Base-by-base conservation (phyloP, 2,888 invertebrate genomes). In the Acrobasis consociella region DNA sequence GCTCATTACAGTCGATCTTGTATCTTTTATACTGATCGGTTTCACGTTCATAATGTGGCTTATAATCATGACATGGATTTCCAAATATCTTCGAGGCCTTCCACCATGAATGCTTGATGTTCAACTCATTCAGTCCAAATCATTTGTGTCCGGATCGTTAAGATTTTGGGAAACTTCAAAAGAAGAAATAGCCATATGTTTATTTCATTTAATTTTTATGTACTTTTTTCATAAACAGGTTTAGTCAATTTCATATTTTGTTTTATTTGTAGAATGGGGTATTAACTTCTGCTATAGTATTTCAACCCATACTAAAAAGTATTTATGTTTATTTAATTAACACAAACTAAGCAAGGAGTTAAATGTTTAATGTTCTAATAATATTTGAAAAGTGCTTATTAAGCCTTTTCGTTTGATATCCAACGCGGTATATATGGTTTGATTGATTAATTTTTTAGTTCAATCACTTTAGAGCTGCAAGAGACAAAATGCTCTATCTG, bases 31-130 rank as follows among this genome's bases (percentile, higher is more conserved):
- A 5, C 16, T 78, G 0, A 31, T 78, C 0, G 70, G 72, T 51
- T 80, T 82, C 37, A 72, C 81, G 2, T 85, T 83, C 58, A 51
- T 82, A 3, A 53, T 85, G 49, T 83, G 81, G 83, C 60, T 83
- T 0, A 70, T 85, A 1, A 69, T 75, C 0, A 75, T 85, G 76
- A 60, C 74, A 49, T 80, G 65, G 62, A 74, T 85, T 69, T 73
- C 77, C 38, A 79, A 81, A 63, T 83, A 84, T 61, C n/a, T 85
- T 0, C 64, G 51, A n/a, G 67, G 64, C 10, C 67, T 83, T 13
- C 82, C 77, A 1, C 72, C 74, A 13, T 70, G 17, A 42, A 5
- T 7, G 13, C 7, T 2, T 11, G 46, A n/a, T 13, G 5, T 13
- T 46, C n/a, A n/a, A 5, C n/a, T 13, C 2, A 42, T 13, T 0